These are phyloP conservation scores for Erythrolamprus reginae DNA, from an alignment of 2,113 vertebrate genomes.

Conservation along the genomic window DNA sequence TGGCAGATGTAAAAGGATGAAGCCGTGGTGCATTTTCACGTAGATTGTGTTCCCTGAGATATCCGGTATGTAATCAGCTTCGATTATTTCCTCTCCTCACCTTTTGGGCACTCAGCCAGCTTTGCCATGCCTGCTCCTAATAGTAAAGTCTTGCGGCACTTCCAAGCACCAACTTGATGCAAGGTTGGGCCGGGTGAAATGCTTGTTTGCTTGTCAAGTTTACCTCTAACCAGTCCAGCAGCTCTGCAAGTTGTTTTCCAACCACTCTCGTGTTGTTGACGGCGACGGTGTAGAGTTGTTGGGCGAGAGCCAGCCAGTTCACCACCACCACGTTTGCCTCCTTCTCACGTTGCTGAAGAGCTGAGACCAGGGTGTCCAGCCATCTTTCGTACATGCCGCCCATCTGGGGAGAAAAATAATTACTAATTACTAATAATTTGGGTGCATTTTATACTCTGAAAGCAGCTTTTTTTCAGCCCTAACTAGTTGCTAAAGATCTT, in stretches of 20 bases:
- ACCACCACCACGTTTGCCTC: slow-evolving; percentile 87
- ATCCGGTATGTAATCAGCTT: background rate
- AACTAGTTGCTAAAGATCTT: too few species aligned
- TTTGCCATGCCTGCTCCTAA: background rate
- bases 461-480: too few species aligned
- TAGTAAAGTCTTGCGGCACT: background rate
- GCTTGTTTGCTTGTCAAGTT: accelerated
- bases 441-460: too few species aligned
- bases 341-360: slow-evolving; percentile 78
- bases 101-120: background rate
- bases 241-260: slow-evolving; percentile 71
- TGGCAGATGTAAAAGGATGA: background rate
- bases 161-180: accelerated
- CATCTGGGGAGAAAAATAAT: slow-evolving; percentile 68
- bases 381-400: slow-evolving; percentile 86
- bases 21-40: background rate
- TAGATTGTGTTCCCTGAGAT: background rate
- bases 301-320: slow-evolving; percentile 84
- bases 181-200: accelerated
- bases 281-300: slow-evolving; percentile 84
- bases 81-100: background rate
- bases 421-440: too few species aligned
- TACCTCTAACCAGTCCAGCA: slow-evolving; percentile 92
- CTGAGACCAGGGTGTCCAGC: slow-evolving; percentile 81
- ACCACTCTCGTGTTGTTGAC: slow-evolving; percentile 81